Base-by-base conservation (phyloP, 1,140 invertebrate species). In the Battus philenor region DNA sequence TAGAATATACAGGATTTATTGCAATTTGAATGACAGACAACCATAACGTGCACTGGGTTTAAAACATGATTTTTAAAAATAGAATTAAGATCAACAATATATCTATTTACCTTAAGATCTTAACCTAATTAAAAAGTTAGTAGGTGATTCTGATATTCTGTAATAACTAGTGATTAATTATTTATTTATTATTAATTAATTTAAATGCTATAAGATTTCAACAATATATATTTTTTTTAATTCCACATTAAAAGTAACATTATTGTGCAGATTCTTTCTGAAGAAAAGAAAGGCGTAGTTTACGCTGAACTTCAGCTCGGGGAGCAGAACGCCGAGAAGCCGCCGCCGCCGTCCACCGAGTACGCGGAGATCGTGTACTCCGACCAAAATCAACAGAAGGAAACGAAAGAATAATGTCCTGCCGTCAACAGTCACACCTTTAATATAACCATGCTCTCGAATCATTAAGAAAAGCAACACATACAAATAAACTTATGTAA, bases 311-410 rank as follows among this genome's bases (percentile, higher is more conserved):
- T 84, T 6, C 72, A 69, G 5, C 64, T 84, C 0, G 70, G 69
- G 9, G 80, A 83, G 2, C 73, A 77, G 31, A 64, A 51, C 1
- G 51, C 65, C 0, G 80, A 78, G 2, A 81, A 78, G 13, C 80
- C 80, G 0, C 68, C 67, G 0, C 77, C 80, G 9, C 71, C 73
- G 0, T 68, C 70, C 11, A 71, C 80, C 0, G 80, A 84, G 27
- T 84, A 84, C 59, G 80, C 80, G 1, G 77, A 84, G 16, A 84
- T 84, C 7, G 80, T 84, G 0, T 84, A 81, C 68, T 74, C 66
- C 0, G 72, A 82, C 15, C 73, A 82, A 29, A 55, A 63, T 1
- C 47, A 22, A 17, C 62, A 61, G 5, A 72, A 71, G 18, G 74
- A 82, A 12, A 54, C 41, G 5, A 80, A 78, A 46, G 78, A 60